Evolutionary conservation across 2,113 vertebrate species (phyloP).

Genomic region (Raja brachyura): DNA sequence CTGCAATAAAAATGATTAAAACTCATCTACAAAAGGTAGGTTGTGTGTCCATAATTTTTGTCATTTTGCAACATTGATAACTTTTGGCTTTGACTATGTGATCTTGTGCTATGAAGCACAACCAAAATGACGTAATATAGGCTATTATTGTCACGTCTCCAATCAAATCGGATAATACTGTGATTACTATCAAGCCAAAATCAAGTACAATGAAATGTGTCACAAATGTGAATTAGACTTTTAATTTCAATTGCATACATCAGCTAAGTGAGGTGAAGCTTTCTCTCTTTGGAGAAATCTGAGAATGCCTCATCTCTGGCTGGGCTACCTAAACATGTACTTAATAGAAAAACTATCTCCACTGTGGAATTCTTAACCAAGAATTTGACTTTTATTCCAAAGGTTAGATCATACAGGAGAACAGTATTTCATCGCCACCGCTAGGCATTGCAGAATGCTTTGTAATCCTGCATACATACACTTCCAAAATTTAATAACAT

Average conservation of each 20-base stretch:
- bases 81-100: neutral
- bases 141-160: too few relatives aligned
- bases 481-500: neutral
- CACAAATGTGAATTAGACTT: neutral
- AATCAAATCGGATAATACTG: too few relatives aligned
- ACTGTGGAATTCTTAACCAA: neutral
- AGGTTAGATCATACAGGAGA: neutral
- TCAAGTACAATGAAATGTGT: too few relatives aligned
- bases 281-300: neutral
- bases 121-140: neutral
- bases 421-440: neutral
- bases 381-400: neutral
- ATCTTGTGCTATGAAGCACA: neutral
- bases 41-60: neutral
- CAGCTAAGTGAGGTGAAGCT: neutral
- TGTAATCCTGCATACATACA: neutral
- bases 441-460: neutral
- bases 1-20: slow-evolving; percentile 52
- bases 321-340: neutral
- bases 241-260: neutral
- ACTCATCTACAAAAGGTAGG: slow-evolving; percentile 63
- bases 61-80: neutral
- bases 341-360: neutral
- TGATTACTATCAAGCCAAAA: too few relatives aligned
- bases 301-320: neutral